Percentiles rank a stretch among this genome's conserved stretches.
Evolutionary conservation across 2,113 vertebrate genomes (phyloP).

Genomic region (Tachysurus vachellii): DNA sequence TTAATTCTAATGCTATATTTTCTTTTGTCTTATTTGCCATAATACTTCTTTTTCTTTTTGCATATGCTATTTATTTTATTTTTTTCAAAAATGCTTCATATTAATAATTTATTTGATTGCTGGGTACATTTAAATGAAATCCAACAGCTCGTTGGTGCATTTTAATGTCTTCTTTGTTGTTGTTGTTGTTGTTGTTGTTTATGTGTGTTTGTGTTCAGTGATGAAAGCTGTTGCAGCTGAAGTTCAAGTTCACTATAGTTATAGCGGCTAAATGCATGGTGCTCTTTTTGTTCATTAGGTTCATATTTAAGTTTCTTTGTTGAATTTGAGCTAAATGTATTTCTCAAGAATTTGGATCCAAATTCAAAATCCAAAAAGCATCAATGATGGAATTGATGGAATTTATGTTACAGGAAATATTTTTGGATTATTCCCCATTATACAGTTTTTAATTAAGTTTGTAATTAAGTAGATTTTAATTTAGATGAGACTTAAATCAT

Average conservation of each 20-base stretch:
- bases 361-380: too few species aligned
- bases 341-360: background rate
- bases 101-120: too few species aligned
- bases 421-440: background rate
- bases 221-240: background rate
- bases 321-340: background rate
- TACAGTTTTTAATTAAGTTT: background rate
- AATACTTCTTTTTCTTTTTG: background rate
- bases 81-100: background rate
- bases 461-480: too few species aligned
- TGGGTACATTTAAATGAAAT: too few species aligned
- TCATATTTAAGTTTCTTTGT: background rate
- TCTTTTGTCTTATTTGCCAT: background rate
- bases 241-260: background rate
- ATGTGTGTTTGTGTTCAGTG: background rate
- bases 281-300: background rate
- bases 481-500: background rate
- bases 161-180: background rate
- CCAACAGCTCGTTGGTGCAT: background rate
- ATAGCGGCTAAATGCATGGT: background rate
- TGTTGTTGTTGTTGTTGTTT: constrained; percentile 2
- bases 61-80: too few species aligned
- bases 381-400: background rate
- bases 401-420: background rate
- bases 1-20: background rate